Base-by-base conservation (phyloP, 2,113 vertebrate genomes). In the Sebastes fasciatus region DNA sequence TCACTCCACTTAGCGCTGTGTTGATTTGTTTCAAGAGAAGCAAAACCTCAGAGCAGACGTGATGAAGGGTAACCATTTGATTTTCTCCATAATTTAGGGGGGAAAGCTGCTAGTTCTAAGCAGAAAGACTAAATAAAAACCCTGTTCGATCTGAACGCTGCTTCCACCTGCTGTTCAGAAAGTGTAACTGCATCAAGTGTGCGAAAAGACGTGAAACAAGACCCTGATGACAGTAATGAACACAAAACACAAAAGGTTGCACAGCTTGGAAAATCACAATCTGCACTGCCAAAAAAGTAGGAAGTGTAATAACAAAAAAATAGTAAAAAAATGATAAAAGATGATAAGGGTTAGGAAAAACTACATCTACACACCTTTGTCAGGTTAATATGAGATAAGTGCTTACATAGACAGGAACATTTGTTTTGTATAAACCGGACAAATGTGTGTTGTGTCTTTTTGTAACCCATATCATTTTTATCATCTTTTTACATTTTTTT, bases 1-100 rank as follows among this genome's bases (percentile, higher is more conserved):
- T 90, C 76, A 51, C 58, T 72, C 58, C 51, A 62, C 84, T 80
- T 23, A 82, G 62, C 8, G 6, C 4, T 71, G 68, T 62, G 74
- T 74, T 57, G 45, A 74, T 76, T 86, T 79, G 26, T 83, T 26
- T 58, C 48, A 57, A 76, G 42, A 60, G 74, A 52, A 83, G 82
- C 42, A 76, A 83, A 83, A 82, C 70, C 71, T 83, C 77, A 76
- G 67, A 60, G 69, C 49, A 71, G 61, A 80, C n/a, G 58, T 69
- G 72, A 86, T 85, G 77, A 88, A 79, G 65, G 64, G 23, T 14
- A 19, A 82, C 70, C 52, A 19, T 83, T 88, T 77, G 60, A 4
- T 86, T 86, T 83, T 65, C 13, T 82, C n/a, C 51, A 70, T 42
- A 63, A 61, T 72, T 69, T 48, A 68, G 16, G 2, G 26, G 71